Evolutionary conservation across 2,797 vertebrate genomes (phyloP).

Genomic region (Hoplostethus mediterraneus): DNA sequence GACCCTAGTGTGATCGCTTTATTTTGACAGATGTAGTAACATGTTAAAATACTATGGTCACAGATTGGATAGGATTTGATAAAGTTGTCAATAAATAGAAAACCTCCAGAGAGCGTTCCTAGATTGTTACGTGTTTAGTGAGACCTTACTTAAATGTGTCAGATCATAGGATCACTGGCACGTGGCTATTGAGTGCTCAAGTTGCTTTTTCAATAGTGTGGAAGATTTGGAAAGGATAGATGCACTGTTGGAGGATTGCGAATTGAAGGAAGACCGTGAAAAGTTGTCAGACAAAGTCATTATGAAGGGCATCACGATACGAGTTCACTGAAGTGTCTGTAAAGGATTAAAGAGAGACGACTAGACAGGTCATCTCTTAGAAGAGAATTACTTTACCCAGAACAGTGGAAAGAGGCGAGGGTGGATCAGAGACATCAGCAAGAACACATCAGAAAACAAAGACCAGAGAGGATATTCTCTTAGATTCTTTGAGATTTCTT

Average conservation of each 20-base stretch:
- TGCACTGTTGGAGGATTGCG: neutral
- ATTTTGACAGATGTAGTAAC: slow-evolving; percentile 12
- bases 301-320: neutral
- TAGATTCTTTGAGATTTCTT: neutral
- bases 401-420: neutral
- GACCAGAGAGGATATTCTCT: neutral
- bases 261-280: neutral
- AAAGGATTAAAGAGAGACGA: slow-evolving; percentile 16
- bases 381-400: no score
- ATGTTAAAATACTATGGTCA: slow-evolving; percentile 7
- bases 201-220: neutral
- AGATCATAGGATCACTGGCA: neutral
- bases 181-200: neutral
- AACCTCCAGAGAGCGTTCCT: neutral
- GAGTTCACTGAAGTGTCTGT: neutral
- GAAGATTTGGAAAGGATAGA: neutral
- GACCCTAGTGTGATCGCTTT: neutral
- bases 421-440: neutral
- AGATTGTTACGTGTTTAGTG: neutral
- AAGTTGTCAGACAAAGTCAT: slow-evolving; percentile 1
- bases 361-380: slow-evolving; percentile 1
- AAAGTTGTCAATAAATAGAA: slow-evolving; percentile 3
- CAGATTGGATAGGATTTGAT: neutral
- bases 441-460: neutral
- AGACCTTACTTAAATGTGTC: neutral